Evolutionary conservation across 2,888 invertebrate genomes (phyloP).

Genomic region (Apantesis nais): DNA sequence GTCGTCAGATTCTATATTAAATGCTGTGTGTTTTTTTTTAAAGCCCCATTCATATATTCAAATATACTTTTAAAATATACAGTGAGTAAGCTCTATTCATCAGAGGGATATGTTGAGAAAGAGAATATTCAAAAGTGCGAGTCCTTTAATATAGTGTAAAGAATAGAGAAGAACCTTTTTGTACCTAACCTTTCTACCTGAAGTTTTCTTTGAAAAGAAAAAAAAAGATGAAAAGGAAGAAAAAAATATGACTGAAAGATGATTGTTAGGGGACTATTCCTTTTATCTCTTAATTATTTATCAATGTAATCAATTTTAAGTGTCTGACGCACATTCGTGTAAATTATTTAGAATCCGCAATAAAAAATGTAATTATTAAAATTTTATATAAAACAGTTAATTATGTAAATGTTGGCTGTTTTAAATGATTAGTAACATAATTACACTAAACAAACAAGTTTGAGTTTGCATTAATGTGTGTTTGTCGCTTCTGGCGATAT

Average conservation of each 20-base stretch:
- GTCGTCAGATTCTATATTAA: neutral
- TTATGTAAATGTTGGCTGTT: neutral
- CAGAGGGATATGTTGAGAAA: neutral
- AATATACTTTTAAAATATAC: neutral
- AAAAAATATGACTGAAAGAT: neutral
- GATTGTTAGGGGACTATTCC: neutral
- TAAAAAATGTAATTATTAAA: neutral
- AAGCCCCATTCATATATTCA: neutral
- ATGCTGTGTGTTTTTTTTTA: neutral
- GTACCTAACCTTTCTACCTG: neutral
- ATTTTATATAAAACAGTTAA: slow-evolving; percentile 1
- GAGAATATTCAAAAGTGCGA: neutral
- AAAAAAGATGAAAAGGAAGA: neutral
- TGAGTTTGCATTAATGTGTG: neutral
- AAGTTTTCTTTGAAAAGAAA: neutral
- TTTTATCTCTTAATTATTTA: neutral
- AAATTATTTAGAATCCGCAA: neutral
- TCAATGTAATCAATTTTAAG: neutral
- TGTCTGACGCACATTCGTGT: neutral
- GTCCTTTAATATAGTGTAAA: neutral
- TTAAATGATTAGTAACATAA: neutral
- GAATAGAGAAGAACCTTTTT: neutral
- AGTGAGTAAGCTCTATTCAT: neutral
- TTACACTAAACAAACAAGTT: slow-evolving; percentile 7
- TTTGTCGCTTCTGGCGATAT: slow-evolving; percentile 1